Percentiles rank a stretch among this genome's conserved stretches.
Conservation (phyloP, 2,113 vertebrate species). For the Petrocephalus zakoni region DNA sequence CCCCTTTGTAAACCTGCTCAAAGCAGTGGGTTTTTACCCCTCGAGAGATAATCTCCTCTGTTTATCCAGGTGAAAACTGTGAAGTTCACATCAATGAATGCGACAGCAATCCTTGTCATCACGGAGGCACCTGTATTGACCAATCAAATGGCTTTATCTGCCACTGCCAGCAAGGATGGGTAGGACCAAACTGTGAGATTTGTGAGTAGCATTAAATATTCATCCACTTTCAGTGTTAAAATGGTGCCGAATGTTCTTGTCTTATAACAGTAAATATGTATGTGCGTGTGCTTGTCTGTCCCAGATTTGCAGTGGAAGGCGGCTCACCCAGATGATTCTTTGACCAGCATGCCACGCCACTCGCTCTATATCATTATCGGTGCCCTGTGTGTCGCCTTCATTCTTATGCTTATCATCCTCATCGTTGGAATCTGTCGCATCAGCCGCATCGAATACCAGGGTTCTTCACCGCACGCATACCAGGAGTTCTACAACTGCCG, state of each 20-base stretch:
- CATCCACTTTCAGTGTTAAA: not conserved
- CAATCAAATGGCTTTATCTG: constrained; percentile 86
- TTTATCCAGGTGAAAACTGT: constrained; percentile 77
- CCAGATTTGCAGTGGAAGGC: constrained; percentile 93
- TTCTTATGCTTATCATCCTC: constrained; percentile 96
- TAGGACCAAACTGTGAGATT: constrained; percentile 93
- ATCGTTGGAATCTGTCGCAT: constrained; percentile 98
- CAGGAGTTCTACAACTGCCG: constrained; percentile 98
- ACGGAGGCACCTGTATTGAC: constrained; percentile 85
- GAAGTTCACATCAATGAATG: constrained; percentile 87
- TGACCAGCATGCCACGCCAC: constrained; percentile 92
- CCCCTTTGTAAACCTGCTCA: not conserved
- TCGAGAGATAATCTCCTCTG: not conserved
- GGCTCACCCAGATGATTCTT: constrained; percentile 79
- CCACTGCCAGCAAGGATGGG: constrained; percentile 89
- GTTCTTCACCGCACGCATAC: constrained; percentile 87
- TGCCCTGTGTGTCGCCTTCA: constrained; percentile 88
- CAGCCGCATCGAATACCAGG: constrained; percentile 98
- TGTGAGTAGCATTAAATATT: constrained; percentile 67
- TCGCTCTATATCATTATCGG: constrained; percentile 97
- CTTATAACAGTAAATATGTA: constrained; percentile 17
- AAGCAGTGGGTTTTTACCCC: not conserved
- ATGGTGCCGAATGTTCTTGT: not conserved
- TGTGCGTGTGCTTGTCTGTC: constrained; percentile 2
- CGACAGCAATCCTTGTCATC: constrained; percentile 88